Percentiles rank a stretch among this genome's conserved stretches.
Conservation (phyloP, 2,113 vertebrate species). For the Mesocricetus auratus region DNA sequence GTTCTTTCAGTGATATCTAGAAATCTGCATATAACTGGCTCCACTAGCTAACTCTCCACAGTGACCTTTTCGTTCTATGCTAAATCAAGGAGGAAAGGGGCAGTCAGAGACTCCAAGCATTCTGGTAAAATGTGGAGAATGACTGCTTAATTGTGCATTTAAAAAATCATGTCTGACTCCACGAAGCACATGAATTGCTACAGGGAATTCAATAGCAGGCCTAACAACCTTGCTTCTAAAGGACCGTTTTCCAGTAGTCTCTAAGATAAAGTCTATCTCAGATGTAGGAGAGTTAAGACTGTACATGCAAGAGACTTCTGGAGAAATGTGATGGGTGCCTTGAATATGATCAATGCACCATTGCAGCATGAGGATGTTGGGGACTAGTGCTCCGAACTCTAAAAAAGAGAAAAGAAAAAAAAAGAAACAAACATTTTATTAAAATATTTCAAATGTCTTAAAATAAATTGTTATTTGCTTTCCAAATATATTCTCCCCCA, state of each 20-base stretch:
- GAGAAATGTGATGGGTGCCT: neutral
- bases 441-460: conserved; percentile 13
- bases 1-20: neutral
- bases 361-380: neutral
- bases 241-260: neutral
- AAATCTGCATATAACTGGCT: neutral
- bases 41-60: neutral
- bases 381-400: neutral
- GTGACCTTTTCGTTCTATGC: neutral
- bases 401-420: neutral
- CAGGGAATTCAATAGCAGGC: neutral
- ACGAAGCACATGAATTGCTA: neutral
- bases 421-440: neutral
- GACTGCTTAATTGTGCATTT: neutral
- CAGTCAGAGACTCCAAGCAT: neutral
- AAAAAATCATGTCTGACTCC: neutral
- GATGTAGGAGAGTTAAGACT: neutral
- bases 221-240: too few relatives aligned
- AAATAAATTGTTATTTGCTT: conserved; percentile 1
- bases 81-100: neutral
- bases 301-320: neutral
- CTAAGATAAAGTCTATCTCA: neutral
- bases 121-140: neutral
- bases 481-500: neutral
- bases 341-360: neutral